A percentile compares a stretch with the other conserved stretches of the same genome.
Evolutionary conservation across 2,888 invertebrate genomes (phyloP).

Genomic region (Acanthococcus lagerstroemiae): DNA sequence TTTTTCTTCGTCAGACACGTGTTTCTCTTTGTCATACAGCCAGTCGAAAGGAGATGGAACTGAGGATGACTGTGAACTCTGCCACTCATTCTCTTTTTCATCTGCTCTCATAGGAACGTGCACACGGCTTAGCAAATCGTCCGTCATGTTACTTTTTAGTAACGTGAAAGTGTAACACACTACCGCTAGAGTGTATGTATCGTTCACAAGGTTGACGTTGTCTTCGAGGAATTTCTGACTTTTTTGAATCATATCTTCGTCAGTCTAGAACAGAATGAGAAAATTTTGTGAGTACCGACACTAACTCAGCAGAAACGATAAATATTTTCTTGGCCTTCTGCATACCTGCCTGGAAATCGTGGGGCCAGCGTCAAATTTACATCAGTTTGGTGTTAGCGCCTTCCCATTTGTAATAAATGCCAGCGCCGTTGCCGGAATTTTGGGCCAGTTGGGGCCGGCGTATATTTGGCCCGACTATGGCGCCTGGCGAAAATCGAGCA

Average conservation of each 20-base stretch:
- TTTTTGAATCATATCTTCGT: background rate
- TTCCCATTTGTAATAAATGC: too few relatives aligned
- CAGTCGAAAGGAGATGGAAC: conserved; percentile 48
- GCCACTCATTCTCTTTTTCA: conserved; percentile 60
- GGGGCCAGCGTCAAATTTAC: too few relatives aligned
- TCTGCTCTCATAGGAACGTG: conserved; percentile 54
- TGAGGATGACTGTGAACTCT: conserved; percentile 38
- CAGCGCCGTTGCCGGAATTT: too few relatives aligned
- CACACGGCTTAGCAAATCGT: conserved; percentile 50
- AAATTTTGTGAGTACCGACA: too few relatives aligned
- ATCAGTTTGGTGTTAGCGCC: too few relatives aligned
- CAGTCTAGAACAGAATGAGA: background rate
- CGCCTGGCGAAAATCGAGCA: too few relatives aligned
- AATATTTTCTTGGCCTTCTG: too few relatives aligned
- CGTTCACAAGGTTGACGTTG: conserved; percentile 48
- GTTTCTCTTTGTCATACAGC: conserved; percentile 46
- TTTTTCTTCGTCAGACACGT: conserved; percentile 33
- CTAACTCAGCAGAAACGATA: background rate
- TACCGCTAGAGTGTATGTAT: conserved; percentile 51
- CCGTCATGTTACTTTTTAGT: conserved; percentile 48
- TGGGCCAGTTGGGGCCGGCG: too few relatives aligned
- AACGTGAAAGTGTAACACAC: conserved; percentile 51
- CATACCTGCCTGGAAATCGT: too few relatives aligned
- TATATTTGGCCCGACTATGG: too few relatives aligned
- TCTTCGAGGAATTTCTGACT: conserved; percentile 9